Conservation (phyloP, 2,888 invertebrate species). For the Ischnus inquisitorius region DNA sequence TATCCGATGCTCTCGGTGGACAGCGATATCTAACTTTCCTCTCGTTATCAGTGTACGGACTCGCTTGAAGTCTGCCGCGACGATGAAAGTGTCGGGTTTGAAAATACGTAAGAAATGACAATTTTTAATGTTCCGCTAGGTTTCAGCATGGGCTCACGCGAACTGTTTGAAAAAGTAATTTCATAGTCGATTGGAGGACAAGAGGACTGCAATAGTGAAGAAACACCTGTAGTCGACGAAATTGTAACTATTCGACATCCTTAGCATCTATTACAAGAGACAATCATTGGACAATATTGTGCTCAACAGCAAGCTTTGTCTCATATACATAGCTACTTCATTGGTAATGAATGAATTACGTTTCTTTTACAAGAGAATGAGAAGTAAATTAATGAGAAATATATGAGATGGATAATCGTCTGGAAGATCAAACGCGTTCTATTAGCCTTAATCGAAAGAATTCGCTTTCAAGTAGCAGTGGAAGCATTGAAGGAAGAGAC, state of each 20-base stretch:
- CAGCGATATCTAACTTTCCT: slow-evolving; percentile 29
- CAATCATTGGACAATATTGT: neutral
- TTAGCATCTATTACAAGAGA: neutral
- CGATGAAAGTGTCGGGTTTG: neutral
- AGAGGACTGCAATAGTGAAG: neutral
- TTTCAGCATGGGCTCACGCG: no score
- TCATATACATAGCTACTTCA: neutral
- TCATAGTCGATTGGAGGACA: neutral
- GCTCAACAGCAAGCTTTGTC: neutral
- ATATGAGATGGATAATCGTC: neutral
- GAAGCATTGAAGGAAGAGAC: neutral
- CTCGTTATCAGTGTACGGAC: slow-evolving; percentile 5
- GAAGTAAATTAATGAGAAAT: neutral
- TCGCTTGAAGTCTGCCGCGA: neutral
- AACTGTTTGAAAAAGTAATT: no score
- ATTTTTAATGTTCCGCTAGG: neutral
- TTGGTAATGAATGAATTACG: neutral
- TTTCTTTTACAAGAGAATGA: neutral
- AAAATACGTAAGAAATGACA: neutral
- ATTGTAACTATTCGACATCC: neutral
- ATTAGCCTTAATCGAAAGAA: neutral
- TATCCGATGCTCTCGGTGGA: slow-evolving; percentile 34
- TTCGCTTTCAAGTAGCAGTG: neutral
- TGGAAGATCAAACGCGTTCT: neutral
- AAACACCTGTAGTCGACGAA: neutral